These are phyloP conservation scores for Rhadina sibilatrix DNA, from an alignment of 2,113 vertebrate genomes.

Conservation along the genomic window DNA sequence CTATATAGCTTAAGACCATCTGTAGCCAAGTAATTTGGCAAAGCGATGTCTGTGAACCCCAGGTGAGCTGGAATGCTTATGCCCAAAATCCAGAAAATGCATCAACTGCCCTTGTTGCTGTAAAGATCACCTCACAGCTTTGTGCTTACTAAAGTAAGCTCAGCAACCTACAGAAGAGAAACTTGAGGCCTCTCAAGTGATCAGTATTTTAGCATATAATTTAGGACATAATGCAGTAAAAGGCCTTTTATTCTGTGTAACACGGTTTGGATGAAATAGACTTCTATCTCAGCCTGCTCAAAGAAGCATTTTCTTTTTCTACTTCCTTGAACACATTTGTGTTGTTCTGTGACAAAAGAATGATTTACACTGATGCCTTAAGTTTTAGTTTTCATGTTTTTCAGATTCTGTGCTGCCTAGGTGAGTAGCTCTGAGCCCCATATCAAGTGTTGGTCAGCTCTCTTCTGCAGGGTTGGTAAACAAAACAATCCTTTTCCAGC, in stretches of 20 bases:
- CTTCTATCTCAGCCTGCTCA: background rate
- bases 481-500: background rate
- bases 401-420: background rate
- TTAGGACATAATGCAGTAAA: background rate
- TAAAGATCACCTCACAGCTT: background rate
- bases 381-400: background rate
- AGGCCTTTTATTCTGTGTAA: background rate
- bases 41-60: conserved; percentile 33
- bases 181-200: background rate
- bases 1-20: conserved; percentile 28
- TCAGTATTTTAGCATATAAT: background rate
- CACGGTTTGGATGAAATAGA: background rate
- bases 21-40: background rate
- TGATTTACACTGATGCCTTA: background rate
- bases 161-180: background rate
- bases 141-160: background rate
- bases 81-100: conserved; percentile 1
- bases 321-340: background rate
- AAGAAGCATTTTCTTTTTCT: background rate
- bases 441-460: background rate
- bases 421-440: background rate
- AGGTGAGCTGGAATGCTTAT: background rate
- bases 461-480: background rate
- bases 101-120: background rate
- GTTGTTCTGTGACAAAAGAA: background rate